phyloP scores from a whole-genome alignment of 2,888 invertebrate species.

The Latheticus oryzae region DNA sequence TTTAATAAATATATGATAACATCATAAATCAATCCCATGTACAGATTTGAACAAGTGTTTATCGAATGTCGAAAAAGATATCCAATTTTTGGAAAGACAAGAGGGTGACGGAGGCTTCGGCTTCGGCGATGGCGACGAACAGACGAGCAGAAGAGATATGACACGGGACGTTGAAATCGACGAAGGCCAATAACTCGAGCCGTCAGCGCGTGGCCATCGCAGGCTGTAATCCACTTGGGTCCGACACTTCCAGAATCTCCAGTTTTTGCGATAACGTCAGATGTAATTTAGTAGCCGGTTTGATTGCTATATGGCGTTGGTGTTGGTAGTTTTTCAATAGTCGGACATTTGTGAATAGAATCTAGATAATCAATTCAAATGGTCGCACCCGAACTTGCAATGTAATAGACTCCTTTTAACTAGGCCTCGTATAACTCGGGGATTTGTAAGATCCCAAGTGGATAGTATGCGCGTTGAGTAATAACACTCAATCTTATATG shows the following conservation, averaged over 20 bases:
- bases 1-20: no score
- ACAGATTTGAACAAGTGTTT: constrained; percentile 52
- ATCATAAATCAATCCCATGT: constrained; percentile 48
- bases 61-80: constrained; percentile 55
- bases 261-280: constrained; percentile 63
- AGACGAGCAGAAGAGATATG: constrained; percentile 56
- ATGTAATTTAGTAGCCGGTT: constrained; percentile 63
- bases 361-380: constrained; percentile 42
- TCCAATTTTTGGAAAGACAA: constrained; percentile 54
- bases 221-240: constrained; percentile 63
- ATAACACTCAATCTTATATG: constrained; percentile 51
- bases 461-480: constrained; percentile 46
- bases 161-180: constrained; percentile 62
- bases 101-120: constrained; percentile 51
- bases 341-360: constrained; percentile 40
- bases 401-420: constrained; percentile 46
- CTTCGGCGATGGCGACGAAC: constrained; percentile 45
- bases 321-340: constrained; percentile 56
- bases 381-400: constrained; percentile 27
- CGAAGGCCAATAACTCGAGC: constrained; percentile 63
- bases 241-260: constrained; percentile 61
- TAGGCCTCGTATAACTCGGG: constrained; percentile 47
- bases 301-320: constrained; percentile 62
- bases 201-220: constrained; percentile 61
- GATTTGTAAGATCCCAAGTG: constrained; percentile 45